A percentile compares a stretch with the other conserved stretches of the same genome.
Conservation (phyloP, 1,140 invertebrate species). For the Archegozetes longisetosus region DNA sequence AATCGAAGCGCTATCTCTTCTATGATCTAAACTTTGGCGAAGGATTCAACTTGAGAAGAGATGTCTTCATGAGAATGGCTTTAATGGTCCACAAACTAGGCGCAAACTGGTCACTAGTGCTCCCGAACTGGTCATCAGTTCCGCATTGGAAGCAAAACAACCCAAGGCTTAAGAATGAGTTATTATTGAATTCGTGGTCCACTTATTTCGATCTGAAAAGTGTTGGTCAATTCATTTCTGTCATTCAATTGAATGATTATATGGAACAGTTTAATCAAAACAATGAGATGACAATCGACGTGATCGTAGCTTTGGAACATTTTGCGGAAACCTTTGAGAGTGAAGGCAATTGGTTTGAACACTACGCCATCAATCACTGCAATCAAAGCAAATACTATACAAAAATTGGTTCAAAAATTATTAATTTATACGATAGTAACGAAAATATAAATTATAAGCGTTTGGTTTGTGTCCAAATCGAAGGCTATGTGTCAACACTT, state of each 20-base stretch:
- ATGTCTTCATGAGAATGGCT: constrained; percentile 85
- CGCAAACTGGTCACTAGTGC: constrained; percentile 36
- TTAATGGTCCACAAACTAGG: constrained; percentile 49
- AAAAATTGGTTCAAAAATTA: too few species aligned
- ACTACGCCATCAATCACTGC: too few species aligned
- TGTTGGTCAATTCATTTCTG: constrained; percentile 57
- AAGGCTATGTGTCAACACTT: not conserved
- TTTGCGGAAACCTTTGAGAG: not conserved
- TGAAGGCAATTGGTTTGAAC: too few species aligned
- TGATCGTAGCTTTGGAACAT: not conserved
- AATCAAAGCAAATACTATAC: not conserved
- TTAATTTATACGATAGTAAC: too few species aligned
- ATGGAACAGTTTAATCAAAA: constrained; percentile 29
- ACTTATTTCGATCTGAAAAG: constrained; percentile 63
- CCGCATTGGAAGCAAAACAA: constrained; percentile 64
- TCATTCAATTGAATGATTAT: constrained; percentile 73
- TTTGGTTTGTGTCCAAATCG: not conserved
- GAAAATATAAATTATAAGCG: not conserved
- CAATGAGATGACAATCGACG: not conserved
- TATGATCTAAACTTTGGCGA: constrained; percentile 88
- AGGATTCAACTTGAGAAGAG: constrained; percentile 88
- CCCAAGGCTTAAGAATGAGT: constrained; percentile 27
- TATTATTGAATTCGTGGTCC: constrained; percentile 49
- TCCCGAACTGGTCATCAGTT: constrained; percentile 76
- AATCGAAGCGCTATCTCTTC: not conserved